Evolutionary conservation across 2,888 invertebrate species (phyloP).

Genomic region (Cancer borealis): DNA sequence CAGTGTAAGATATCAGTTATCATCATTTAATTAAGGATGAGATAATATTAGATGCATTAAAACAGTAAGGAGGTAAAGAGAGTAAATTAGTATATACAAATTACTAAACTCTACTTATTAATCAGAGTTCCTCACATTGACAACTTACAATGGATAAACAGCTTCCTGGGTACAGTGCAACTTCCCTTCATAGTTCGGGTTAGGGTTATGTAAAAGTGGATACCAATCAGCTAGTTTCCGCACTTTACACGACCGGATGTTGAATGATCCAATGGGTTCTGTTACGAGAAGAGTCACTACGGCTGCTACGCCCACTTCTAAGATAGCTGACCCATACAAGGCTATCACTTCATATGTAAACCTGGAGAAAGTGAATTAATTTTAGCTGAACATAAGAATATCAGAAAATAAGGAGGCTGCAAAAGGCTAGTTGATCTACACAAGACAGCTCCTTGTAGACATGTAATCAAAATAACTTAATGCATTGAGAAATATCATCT

Average conservation of each 20-base stretch:
- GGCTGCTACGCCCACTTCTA: slow-evolving; percentile 89
- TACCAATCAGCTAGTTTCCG: slow-evolving; percentile 95
- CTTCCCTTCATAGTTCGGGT: slow-evolving; percentile 92
- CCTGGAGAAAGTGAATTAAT: slow-evolving; percentile 80
- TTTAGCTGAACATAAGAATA: background rate
- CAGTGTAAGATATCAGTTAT: background rate
- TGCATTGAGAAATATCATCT: too few species aligned
- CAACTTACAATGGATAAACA: slow-evolving; percentile 95
- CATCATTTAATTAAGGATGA: background rate
- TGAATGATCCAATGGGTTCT: slow-evolving; percentile 89
- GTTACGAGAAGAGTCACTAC: slow-evolving; percentile 88
- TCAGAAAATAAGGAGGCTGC: background rate
- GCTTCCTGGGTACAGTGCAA: slow-evolving; percentile 98
- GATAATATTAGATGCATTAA: background rate
- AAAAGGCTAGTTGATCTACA: background rate
- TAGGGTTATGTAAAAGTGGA: slow-evolving; percentile 95
- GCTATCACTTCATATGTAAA: slow-evolving; percentile 88
- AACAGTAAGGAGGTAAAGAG: background rate
- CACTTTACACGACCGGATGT: slow-evolving; percentile 81
- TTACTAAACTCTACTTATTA: too few species aligned
- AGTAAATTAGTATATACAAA: background rate
- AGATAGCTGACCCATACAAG: slow-evolving; percentile 89
- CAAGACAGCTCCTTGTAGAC: background rate
- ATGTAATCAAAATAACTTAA: too few species aligned
- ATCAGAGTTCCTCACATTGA: too few species aligned